Base-by-base conservation (phyloP, 2,797 vertebrate genomes). In the Taenioides sp. region DNA sequence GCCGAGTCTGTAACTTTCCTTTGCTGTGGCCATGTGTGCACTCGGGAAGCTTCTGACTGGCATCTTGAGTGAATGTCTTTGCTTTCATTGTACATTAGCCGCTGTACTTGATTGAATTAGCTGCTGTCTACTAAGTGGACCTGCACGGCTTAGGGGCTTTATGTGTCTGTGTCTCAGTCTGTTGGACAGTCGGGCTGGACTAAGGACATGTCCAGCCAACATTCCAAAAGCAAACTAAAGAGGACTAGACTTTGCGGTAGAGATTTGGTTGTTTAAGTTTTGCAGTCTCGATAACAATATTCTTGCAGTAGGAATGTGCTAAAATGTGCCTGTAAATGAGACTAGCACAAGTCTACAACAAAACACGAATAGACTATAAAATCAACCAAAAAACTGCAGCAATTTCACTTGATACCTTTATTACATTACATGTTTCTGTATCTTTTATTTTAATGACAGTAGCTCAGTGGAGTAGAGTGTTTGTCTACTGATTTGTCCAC, bases 21-120 rank as follows among this genome's bases (percentile, higher is more conserved):
- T 76, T 61, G 54, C 49, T 73, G 20, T 65, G 43, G 43, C 59
- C 43, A 18, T 67, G 22, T 31, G 28, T 70, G 72, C 68, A 31
- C 58, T 37, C 80, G 81, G 84, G 77, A 84, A 87, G 82, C 66
- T 50, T 57, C 74, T 47, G 81, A 83, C 81, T 83, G 82, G 73
- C 78, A 73, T 84, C 80, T 83, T 34, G 4, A 83, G 71, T 80
- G 81, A 91, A 85, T 71, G 57, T 83, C 73, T 87, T 78, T 87
- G 82, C 87, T 86, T 88, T 89, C 83, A 82, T 81, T 87, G 84
- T 87, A 79, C 87, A 91, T 91, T 90, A 91, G 85, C 86, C 73
- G 80, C 81, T 86, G 49, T 60, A 70, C 83, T 78, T 86, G 80
- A 91, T 91, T 81, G 84, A 82, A 92, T 92, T 80, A 87, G 82